These are phyloP conservation scores for Bruchidius siliquastri DNA, from an alignment of 2,888 invertebrate genomes.

Conservation along the genomic window DNA sequence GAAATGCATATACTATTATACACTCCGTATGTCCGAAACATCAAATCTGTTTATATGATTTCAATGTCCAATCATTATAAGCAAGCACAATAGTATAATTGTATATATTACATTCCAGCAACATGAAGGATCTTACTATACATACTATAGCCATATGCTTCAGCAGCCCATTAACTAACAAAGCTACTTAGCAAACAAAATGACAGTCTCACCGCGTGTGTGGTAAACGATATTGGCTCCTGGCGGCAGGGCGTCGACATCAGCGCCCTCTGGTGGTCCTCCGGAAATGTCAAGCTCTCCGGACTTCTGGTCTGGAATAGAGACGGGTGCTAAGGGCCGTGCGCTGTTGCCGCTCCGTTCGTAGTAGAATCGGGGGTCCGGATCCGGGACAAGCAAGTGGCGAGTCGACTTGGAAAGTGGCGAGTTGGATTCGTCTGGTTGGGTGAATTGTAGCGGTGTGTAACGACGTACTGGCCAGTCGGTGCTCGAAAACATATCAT, in stretches of 20 bases:
- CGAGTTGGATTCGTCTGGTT: constrained; percentile 70
- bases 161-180: not conserved
- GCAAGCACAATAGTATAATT: too few species aligned
- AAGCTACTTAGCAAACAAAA: not conserved
- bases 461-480: constrained; percentile 73
- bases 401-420: constrained; percentile 74
- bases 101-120: not conserved
- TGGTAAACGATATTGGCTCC: constrained; percentile 39
- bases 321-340: constrained; percentile 36
- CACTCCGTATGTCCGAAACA: too few species aligned
- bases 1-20: too few species aligned
- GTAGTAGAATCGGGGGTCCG: constrained; percentile 62
- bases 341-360: constrained; percentile 45
- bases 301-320: constrained; percentile 27
- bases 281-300: not conserved
- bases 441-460: constrained; percentile 73
- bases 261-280: not conserved
- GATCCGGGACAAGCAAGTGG: constrained; percentile 62
- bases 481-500: constrained; percentile 66
- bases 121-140: not conserved
- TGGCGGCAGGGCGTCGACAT: constrained; percentile 6
- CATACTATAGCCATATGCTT: not conserved
- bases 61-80: too few species aligned
- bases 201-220: constrained; percentile 39
- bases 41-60: too few species aligned